These are phyloP conservation scores for Neogale vison DNA, from an alignment of 2,113 vertebrate species.

Conservation along the genomic window DNA sequence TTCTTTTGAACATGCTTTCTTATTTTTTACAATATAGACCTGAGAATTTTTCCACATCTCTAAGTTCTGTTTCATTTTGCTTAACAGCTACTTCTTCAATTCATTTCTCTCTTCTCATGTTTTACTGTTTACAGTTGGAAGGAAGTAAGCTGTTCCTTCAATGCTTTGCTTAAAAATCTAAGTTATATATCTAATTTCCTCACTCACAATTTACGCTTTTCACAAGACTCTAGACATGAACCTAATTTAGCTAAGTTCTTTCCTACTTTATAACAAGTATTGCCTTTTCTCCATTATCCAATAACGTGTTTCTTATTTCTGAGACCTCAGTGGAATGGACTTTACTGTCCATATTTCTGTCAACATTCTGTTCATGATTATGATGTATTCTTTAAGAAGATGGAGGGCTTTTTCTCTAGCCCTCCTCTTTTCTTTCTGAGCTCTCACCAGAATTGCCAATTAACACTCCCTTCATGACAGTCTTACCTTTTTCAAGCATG, in stretches of 20 bases:
- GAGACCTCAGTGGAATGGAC: background rate
- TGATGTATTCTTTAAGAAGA: background rate
- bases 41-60: background rate
- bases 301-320: background rate
- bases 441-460: background rate
- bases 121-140: background rate
- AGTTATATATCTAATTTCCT: background rate
- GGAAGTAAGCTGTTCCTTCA: background rate
- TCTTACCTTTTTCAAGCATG: background rate
- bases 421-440: background rate
- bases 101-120: background rate
- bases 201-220: conserved; percentile 1
- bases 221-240: background rate
- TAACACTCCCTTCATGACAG: background rate
- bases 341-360: background rate
- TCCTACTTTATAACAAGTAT: background rate
- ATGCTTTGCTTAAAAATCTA: background rate
- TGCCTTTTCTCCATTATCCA: background rate
- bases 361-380: background rate
- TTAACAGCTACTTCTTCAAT: background rate
- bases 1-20: background rate
- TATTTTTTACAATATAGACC: background rate
- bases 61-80: background rate
- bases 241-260: background rate
- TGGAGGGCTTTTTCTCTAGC: background rate